Base-by-base conservation (phyloP, 2,888 invertebrate genomes). In the Cynaeus angustus region DNA sequence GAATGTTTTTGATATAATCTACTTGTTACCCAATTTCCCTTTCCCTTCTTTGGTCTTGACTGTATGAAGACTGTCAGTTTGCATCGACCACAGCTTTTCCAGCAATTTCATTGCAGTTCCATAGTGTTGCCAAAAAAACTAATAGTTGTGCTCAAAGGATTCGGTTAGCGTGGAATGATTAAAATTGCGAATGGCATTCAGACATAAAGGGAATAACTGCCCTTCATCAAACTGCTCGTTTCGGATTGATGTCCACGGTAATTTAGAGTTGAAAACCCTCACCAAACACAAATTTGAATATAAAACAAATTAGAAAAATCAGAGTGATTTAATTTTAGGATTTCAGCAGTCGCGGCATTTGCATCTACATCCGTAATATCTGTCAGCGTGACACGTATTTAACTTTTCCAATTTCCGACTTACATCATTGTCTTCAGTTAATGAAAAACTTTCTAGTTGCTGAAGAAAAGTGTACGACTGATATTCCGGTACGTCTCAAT, bases 401-500 rank as follows among this genome's bases (percentile, higher is more conserved):
- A 52, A 52, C 52, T 52, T 52, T 52, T 52, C 52, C 52, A 52
- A 52, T 52, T 52, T 52, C 52, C 52, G 52, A 7, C 9, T 14
- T 7, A 46, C 33, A 28, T 52, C 13, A 41, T 41, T 41, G 28
- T 30, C 52, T 52, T 46, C n/a, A 16, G 46, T n/a, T 41, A 52
- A 52, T 52, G 52, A 52, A 52, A 52, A 52, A 52, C 52, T 28
- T 52, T 52, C 33, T 2, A 9, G 9, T 41, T 12, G 12, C 10
- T 12, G 10, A 13, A n/a, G n/a, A n/a, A 41, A 41, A 41, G 10
- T n/a, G 13, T n/a, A 38, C 38, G 12, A n/a, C 13, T 12, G 52
- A 13, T 30, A 33, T 33, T 52, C 13, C 28, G n/a, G 52, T 52
- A 52, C 30, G 55, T 58, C 33, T 41, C 43, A 21, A 58, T 58